Evolutionary conservation across 2,888 invertebrate genomes (phyloP).

Genomic region (Allacma fusca): DNA sequence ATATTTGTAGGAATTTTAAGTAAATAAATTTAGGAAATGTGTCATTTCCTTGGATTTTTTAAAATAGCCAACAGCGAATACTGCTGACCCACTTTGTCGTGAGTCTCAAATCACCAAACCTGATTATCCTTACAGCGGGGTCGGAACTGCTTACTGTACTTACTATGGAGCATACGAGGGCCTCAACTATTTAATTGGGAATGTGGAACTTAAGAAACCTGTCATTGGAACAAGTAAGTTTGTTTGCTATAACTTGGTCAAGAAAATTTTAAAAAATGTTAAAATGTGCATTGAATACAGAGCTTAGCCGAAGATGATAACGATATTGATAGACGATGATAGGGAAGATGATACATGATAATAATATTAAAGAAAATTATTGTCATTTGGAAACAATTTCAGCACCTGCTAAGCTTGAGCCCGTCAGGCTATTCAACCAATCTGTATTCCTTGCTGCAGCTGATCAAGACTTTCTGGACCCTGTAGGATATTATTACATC

Average conservation of each 20-base stretch:
- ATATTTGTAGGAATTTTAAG: no score
- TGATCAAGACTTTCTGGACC: slow-evolving; percentile 28
- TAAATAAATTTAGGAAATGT: no score
- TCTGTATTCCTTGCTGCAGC: neutral
- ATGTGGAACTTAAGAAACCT: neutral
- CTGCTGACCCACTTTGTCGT: neutral
- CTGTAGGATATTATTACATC: slow-evolving; percentile 36
- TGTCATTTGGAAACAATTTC: no score
- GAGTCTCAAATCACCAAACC: neutral
- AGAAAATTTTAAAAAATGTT: no score
- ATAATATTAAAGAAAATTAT: neutral
- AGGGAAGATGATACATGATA: no score
- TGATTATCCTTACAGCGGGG: neutral
- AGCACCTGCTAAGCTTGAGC: slow-evolving; percentile 21
- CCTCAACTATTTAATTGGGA: slow-evolving; percentile 23
- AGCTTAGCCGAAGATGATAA: no score
- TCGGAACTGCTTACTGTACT: slow-evolving; percentile 35
- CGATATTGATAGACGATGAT: no score
- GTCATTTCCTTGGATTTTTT: no score
- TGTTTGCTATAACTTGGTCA: no score
- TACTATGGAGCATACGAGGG: slow-evolving; percentile 42
- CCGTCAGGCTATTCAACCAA: slow-evolving; percentile 31
- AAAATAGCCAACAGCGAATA: neutral
- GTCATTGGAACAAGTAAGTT: slow-evolving; percentile 1
- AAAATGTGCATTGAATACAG: no score